Percentiles rank a stretch among this genome's conserved stretches.
phyloP scores from a whole-genome alignment of 2,888 invertebrate species.

The Xestobium rufovillosum region DNA sequence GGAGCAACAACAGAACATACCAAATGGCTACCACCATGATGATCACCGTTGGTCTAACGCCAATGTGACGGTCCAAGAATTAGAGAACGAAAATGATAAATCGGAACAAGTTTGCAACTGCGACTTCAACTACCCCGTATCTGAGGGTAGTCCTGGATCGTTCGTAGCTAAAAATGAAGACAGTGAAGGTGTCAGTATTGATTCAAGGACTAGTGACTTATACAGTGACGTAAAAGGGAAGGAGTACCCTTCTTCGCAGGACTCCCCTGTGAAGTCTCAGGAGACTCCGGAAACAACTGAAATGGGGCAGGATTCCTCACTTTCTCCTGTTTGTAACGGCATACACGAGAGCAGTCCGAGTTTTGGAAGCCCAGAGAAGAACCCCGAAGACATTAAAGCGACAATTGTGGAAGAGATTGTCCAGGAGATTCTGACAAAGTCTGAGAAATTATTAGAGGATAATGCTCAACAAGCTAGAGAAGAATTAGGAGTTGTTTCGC shows the following conservation, averaged over 20 bases:
- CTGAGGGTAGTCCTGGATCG: slow-evolving; percentile 47
- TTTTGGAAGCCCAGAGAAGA: slow-evolving; percentile 37
- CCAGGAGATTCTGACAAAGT: slow-evolving; percentile 46
- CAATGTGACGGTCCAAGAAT: slow-evolving; percentile 30
- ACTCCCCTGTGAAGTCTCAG: slow-evolving; percentile 39
- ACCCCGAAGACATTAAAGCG: slow-evolving; percentile 35
- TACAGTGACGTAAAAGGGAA: slow-evolving; percentile 59
- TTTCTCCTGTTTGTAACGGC: slow-evolving; percentile 42
- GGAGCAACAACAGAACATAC: slow-evolving; percentile 58
- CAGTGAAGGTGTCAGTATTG: slow-evolving; percentile 47
- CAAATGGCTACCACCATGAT: slow-evolving; percentile 36
- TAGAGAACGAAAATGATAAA: slow-evolving; percentile 36
- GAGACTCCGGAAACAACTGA: too few species aligned
- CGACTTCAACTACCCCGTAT: slow-evolving; percentile 43
- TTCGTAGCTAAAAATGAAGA: slow-evolving; percentile 43
- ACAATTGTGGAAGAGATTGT: slow-evolving; percentile 48
- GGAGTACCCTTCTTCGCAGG: slow-evolving; percentile 50
- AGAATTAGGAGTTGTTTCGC: slow-evolving; percentile 37
- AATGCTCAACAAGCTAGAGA: slow-evolving; percentile 28
- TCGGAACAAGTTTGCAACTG: slow-evolving; percentile 40
- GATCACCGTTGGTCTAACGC: slow-evolving; percentile 36
- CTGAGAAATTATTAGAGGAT: slow-evolving; percentile 46
- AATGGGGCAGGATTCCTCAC: slow-evolving; percentile 25
- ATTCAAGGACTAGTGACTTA: slow-evolving; percentile 48
- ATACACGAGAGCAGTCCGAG: slow-evolving; percentile 39